Conservation (phyloP, 1,140 invertebrate genomes). For the Brachystomella parvula region DNA sequence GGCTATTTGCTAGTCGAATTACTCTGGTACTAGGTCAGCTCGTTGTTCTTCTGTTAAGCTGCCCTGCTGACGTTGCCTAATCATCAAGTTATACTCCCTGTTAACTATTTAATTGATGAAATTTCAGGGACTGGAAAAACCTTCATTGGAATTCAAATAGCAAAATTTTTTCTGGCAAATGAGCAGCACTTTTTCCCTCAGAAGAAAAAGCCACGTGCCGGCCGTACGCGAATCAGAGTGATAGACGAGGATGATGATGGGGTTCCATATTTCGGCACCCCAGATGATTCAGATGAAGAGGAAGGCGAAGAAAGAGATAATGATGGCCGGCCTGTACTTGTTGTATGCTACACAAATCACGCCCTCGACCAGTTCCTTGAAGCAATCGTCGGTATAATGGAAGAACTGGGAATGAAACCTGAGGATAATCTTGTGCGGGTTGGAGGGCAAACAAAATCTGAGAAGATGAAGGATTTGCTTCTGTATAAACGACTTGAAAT, state of each 20-base stretch:
- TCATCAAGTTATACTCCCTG: too few species aligned
- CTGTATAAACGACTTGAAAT: neutral
- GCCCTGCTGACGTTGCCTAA: too few species aligned
- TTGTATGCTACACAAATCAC: conserved; percentile 80
- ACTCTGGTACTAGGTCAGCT: too few species aligned
- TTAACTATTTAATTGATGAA: too few species aligned
- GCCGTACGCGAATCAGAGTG: too few species aligned
- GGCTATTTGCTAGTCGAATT: too few species aligned
- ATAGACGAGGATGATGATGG: neutral
- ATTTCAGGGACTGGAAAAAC: conserved; percentile 66
- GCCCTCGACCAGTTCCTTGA: conserved; percentile 83
- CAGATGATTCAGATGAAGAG: conserved; percentile 44
- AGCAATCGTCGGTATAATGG: conserved; percentile 52
- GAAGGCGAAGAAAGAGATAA: neutral
- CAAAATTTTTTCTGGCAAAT: conserved; percentile 24
- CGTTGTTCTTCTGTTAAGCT: too few species aligned
- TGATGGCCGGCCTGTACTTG: conserved; percentile 53
- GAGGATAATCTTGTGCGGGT: conserved; percentile 53
- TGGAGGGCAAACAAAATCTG: conserved; percentile 60
- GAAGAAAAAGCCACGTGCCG: too few species aligned
- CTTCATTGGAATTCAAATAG: conserved; percentile 40
- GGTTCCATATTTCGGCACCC: conserved; percentile 41
- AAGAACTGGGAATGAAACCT: conserved; percentile 38
- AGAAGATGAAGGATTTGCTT: conserved; percentile 46
- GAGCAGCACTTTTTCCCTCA: conserved; percentile 48